Evolutionary conservation across 2,888 invertebrate species (phyloP).

Genomic region (Actias luna): DNA sequence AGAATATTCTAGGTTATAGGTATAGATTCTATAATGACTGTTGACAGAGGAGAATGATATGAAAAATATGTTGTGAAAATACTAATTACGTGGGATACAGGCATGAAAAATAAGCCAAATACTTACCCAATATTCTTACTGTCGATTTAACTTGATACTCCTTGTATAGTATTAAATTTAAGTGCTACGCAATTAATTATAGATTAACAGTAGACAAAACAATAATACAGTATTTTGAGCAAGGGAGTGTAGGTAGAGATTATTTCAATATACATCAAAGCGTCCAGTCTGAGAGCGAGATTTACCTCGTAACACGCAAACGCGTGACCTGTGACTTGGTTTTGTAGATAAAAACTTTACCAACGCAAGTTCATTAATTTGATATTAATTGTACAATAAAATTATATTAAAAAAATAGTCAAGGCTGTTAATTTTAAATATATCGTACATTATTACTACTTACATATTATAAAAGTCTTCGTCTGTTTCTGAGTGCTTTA

Average conservation of each 20-base stretch:
- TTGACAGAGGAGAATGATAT: no score
- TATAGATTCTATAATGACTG: no score
- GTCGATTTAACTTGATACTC: not conserved
- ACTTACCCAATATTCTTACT: not conserved
- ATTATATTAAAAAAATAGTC: no score
- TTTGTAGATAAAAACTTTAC: not conserved
- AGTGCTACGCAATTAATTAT: not conserved
- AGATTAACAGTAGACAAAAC: not conserved
- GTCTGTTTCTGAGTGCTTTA: no score
- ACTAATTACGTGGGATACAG: no score
- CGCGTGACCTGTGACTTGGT: not conserved
- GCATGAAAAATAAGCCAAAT: no score
- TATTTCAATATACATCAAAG: not conserved
- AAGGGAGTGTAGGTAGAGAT: not conserved
- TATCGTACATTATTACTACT: no score
- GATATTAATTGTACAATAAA: not conserved
- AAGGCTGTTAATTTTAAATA: not conserved
- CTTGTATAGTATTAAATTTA: not conserved
- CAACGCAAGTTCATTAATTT: not conserved
- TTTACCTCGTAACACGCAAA: not conserved
- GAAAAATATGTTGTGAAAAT: no score
- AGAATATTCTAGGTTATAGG: no score
- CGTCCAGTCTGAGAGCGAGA: not conserved
- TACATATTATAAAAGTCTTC: no score
- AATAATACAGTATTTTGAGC: not conserved